Conservation (phyloP, 2,888 invertebrate species). For the Stegana nigrithorax region DNA sequence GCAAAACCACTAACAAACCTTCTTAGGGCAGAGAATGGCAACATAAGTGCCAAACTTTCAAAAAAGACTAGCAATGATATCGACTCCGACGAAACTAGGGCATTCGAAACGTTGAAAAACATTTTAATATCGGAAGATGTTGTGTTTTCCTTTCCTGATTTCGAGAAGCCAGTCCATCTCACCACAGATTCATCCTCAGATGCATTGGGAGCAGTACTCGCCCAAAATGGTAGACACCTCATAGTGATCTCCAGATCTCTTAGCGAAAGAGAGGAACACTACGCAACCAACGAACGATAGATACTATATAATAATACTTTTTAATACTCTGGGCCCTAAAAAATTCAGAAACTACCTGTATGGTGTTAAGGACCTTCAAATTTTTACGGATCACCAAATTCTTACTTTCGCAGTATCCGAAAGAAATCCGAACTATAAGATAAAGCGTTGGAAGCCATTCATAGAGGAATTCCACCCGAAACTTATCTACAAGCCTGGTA, state of each 20-base stretch:
- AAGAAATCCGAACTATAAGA: background rate
- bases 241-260: background rate
- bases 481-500: background rate
- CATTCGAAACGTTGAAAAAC: slow-evolving; percentile 2
- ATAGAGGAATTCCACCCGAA: slow-evolving; percentile 1
- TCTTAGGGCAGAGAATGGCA: no score
- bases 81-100: background rate
- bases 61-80: no score
- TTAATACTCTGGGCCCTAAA: background rate
- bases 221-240: background rate
- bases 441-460: background rate
- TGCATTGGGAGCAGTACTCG: background rate
- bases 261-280: no score
- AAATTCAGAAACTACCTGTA: background rate
- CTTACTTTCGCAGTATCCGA: background rate
- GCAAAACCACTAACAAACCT: no score
- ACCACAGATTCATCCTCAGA: background rate
- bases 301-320: no score
- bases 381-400: background rate
- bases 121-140: slow-evolving; percentile 15
- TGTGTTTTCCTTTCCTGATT: background rate
- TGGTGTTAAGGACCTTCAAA: background rate
- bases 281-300: no score
- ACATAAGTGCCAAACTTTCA: background rate
- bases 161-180: background rate